phyloP scores from a whole-genome alignment of 2,113 vertebrate species.

The Lagopus muta region DNA sequence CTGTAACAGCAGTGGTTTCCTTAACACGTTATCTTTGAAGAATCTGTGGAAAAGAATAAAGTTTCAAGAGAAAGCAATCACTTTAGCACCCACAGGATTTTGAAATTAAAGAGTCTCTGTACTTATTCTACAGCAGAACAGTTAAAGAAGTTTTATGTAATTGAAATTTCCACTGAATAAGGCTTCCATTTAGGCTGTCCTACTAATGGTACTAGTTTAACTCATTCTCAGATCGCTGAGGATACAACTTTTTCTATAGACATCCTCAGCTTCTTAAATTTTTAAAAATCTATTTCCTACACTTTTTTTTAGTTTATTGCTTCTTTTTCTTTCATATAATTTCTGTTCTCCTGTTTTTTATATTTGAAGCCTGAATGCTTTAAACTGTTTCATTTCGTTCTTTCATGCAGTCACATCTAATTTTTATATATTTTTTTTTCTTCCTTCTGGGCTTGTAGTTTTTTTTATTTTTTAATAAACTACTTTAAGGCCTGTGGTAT shows the following conservation, averaged over 20 bases:
- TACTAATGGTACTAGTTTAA: constrained; percentile 11
- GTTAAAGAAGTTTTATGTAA: constrained; percentile 47
- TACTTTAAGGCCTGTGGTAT: neutral
- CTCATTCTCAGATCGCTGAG: constrained; percentile 12
- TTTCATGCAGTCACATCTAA: neutral
- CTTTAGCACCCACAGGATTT: constrained; percentile 49
- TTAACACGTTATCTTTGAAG: constrained; percentile 9
- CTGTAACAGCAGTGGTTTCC: constrained; percentile 27
- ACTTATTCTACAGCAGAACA: constrained; percentile 9
- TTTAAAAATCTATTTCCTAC: neutral
- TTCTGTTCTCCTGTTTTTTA: neutral
- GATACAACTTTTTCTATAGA: constrained; percentile 1
- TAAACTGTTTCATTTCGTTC: neutral
- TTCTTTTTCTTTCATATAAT: neutral
- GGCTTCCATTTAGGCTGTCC: constrained; percentile 3
- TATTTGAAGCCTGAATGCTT: constrained; percentile 3
- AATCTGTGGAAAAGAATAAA: constrained; percentile 58
- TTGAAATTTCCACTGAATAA: constrained; percentile 50
- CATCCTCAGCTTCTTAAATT: neutral
- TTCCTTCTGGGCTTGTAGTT: neutral
- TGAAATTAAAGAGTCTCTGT: constrained; percentile 47
- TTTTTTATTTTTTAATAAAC: neutral
- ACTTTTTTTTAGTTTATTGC: neutral
- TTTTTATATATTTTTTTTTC: neutral
- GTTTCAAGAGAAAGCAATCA: constrained; percentile 33